A percentile compares a stretch with the other conserved stretches of the same genome.
phyloP scores from a whole-genome alignment of 2,797 vertebrate species.

The Dendrocincla fuliginosa region DNA sequence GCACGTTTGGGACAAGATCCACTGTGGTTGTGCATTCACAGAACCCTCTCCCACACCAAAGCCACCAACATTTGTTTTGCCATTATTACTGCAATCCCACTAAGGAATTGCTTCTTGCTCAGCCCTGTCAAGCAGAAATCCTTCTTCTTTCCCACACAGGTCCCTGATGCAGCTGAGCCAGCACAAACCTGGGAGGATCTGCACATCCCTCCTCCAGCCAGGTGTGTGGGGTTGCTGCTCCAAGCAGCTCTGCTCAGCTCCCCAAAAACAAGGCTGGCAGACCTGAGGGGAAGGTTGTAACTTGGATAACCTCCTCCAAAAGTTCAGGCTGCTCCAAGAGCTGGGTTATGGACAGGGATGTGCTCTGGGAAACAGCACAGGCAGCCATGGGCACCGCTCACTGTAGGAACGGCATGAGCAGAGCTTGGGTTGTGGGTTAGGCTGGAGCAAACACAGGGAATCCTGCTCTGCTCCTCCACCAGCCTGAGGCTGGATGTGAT shows the following conservation, averaged over 20 bases:
- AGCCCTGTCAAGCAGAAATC: not conserved
- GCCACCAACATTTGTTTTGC: not conserved
- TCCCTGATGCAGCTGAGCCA: not conserved
- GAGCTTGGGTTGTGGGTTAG: rapidly evolving
- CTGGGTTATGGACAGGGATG: not conserved
- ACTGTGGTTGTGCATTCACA: rapidly evolving
- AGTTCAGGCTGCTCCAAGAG: not conserved
- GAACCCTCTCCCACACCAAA: not conserved
- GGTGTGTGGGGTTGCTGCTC: not conserved
- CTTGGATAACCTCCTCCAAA: not conserved
- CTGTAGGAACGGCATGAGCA: rapidly evolving
- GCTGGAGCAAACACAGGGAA: rapidly evolving
- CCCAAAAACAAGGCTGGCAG: not conserved
- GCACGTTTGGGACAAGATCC: not conserved
- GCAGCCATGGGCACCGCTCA: rapidly evolving
- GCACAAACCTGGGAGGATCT: not conserved
- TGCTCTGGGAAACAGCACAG: rapidly evolving
- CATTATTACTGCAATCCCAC: not conserved
- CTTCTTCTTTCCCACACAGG: not conserved
- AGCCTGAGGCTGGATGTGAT: not conserved
- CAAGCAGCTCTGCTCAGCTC: not conserved
- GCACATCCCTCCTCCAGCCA: not conserved
- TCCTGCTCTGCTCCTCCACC: not conserved
- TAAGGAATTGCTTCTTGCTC: not conserved
- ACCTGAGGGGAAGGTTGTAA: not conserved